These are phyloP conservation scores for Tauraco erythrolophus DNA, from an alignment of 2,113 vertebrate genomes.

Conservation along the genomic window DNA sequence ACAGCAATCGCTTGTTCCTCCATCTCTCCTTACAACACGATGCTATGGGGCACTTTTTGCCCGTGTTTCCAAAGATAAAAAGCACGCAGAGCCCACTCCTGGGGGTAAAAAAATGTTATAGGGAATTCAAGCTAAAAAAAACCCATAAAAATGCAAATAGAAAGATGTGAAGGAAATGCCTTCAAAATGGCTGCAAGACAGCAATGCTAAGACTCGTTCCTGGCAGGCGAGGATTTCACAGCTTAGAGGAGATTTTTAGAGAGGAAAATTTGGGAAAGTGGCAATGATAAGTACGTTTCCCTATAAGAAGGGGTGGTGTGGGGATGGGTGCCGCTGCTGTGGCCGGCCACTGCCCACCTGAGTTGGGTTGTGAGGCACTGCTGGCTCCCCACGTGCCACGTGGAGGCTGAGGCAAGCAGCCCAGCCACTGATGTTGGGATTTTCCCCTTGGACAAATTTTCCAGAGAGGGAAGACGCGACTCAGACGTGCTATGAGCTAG, in stretches of 20 bases:
- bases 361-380: background rate
- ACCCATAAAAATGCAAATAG: too few relatives aligned
- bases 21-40: background rate
- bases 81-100: background rate
- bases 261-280: background rate
- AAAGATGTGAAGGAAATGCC: background rate
- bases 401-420: background rate
- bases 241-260: background rate
- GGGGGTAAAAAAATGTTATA: background rate
- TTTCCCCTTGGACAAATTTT: background rate
- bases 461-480: fast-evolving
- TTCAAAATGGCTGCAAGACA: background rate
- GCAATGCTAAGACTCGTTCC: background rate
- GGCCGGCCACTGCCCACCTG: fast-evolving
- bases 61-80: background rate
- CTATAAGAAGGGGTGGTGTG: background rate
- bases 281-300: fast-evolving
- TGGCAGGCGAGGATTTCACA: background rate
- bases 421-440: background rate
- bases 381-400: fast-evolving
- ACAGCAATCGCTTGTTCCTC: background rate
- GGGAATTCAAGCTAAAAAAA: background rate
- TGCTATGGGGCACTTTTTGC: background rate
- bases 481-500: background rate
- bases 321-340: fast-evolving